A percentile compares a stretch with the other conserved stretches of the same genome.
Evolutionary conservation across 2,888 invertebrate species (phyloP).

Genomic region (Apotomis capreana): DNA sequence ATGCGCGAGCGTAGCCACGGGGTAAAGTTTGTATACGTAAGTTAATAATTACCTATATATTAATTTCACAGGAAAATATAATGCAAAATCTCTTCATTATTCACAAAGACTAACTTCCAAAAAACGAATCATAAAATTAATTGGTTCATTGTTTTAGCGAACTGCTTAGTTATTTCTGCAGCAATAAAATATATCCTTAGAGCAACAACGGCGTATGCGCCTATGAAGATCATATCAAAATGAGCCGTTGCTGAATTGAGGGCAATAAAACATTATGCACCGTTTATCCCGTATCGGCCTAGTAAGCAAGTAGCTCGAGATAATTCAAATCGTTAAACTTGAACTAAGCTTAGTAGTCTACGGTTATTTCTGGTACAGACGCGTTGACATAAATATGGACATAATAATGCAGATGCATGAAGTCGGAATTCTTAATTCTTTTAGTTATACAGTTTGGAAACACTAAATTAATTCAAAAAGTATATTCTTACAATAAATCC

Average conservation of each 20-base stretch:
- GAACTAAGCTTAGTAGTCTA: conserved; percentile 47
- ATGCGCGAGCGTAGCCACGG: too few relatives aligned
- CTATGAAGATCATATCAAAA: background rate
- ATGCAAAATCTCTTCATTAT: background rate
- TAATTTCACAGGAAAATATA: too few relatives aligned
- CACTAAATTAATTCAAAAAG: too few relatives aligned
- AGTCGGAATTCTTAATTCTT: too few relatives aligned
- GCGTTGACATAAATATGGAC: too few relatives aligned
- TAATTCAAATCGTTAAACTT: conserved; percentile 63
- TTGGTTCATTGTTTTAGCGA: conserved; percentile 3
- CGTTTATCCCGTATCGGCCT: conserved; percentile 57
- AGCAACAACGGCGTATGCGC: background rate
- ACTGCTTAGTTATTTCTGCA: background rate
- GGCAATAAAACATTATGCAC: conserved; percentile 14
- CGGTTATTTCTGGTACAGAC: background rate
- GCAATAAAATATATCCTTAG: background rate
- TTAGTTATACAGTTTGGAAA: too few relatives aligned
- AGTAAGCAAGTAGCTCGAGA: conserved; percentile 58
- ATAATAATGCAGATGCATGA: too few relatives aligned
- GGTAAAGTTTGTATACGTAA: too few relatives aligned
- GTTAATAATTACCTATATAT: too few relatives aligned
- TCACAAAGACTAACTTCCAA: background rate
- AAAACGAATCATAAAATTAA: background rate
- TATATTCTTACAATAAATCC: too few relatives aligned
- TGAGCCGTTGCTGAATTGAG: background rate